Evolutionary conservation across 2,797 vertebrate genomes (phyloP).

Genomic region (Manis crassicaudata): DNA sequence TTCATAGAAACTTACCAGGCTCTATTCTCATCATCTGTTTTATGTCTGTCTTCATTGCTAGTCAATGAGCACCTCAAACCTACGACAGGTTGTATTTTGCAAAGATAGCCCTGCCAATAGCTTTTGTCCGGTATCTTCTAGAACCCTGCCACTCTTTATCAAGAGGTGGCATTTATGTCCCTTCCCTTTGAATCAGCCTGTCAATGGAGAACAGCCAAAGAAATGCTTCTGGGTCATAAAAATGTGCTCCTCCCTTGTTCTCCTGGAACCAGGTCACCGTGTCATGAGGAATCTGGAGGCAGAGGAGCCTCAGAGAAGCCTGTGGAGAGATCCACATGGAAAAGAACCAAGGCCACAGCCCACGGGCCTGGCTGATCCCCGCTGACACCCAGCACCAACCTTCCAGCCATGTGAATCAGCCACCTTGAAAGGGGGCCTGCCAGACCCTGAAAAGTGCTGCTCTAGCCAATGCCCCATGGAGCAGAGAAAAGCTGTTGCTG

Average conservation of each 20-base stretch:
- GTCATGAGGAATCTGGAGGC: not conserved
- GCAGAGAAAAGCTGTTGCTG: not conserved
- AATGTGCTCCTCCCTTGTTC: not conserved
- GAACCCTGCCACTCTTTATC: not conserved
- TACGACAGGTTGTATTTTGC: not conserved
- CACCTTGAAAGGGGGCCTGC: not conserved
- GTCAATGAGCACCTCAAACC: not conserved
- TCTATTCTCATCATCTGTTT: not conserved
- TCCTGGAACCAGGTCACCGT: not conserved
- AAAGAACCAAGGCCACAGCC: not conserved
- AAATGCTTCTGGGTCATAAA: not conserved
- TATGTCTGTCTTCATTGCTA: too few species aligned
- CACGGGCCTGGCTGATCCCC: not conserved
- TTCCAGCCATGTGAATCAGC: not conserved
- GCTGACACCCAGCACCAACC: not conserved
- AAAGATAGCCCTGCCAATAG: not conserved
- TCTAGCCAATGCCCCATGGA: not conserved
- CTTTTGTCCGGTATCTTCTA: not conserved
- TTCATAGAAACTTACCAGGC: not conserved
- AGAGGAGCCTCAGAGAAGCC: not conserved
- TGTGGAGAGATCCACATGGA: not conserved
- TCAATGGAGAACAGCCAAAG: not conserved
- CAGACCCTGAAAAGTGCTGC: not conserved
- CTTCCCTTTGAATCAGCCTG: not conserved
- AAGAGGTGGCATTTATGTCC: not conserved